phyloP scores from a whole-genome alignment of 1,140 invertebrate species.

The Proales similis region DNA sequence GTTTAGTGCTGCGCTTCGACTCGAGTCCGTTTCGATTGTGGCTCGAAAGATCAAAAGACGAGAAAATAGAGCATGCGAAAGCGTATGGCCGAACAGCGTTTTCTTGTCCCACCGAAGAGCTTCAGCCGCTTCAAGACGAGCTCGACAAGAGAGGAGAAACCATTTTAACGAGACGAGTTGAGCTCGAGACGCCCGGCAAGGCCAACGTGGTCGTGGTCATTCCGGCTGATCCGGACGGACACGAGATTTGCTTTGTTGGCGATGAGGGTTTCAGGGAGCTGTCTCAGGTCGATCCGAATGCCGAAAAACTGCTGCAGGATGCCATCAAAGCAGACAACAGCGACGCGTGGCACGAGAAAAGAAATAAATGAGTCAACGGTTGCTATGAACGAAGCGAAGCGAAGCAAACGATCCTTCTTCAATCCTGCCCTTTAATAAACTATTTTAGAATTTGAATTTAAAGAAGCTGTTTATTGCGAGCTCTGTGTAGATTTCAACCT shows the following conservation, averaged over 20 bases:
- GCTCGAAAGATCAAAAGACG: background rate
- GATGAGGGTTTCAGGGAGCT: conserved; percentile 83
- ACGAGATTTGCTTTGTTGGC: conserved; percentile 97
- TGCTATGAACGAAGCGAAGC: too few relatives aligned
- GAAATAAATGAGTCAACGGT: too few relatives aligned
- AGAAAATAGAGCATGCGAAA: conserved; percentile 68
- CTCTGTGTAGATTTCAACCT: too few relatives aligned
- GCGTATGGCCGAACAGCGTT: conserved; percentile 93
- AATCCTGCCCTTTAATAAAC: too few relatives aligned
- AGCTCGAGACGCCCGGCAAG: conserved; percentile 88
- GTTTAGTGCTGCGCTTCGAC: background rate
- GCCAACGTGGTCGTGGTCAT: conserved; percentile 90
- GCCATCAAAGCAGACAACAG: conserved; percentile 14
- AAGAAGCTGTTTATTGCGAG: too few relatives aligned
- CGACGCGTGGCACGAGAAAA: conserved; percentile 23
- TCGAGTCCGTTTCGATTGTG: background rate
- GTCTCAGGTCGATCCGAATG: conserved; percentile 75
- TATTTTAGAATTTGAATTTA: too few relatives aligned
- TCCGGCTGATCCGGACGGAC: conserved; percentile 87
- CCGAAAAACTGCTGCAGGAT: conserved; percentile 42
- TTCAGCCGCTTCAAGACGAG: conserved; percentile 66
- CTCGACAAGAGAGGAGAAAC: conserved; percentile 66
- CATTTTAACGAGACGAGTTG: conserved; percentile 77
- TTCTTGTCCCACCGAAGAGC: conserved; percentile 67
- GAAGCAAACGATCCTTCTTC: too few relatives aligned